Evolutionary conservation across 2,888 invertebrate species (phyloP).

Genomic region (Pseudococcus jackbeardsleyi): DNA sequence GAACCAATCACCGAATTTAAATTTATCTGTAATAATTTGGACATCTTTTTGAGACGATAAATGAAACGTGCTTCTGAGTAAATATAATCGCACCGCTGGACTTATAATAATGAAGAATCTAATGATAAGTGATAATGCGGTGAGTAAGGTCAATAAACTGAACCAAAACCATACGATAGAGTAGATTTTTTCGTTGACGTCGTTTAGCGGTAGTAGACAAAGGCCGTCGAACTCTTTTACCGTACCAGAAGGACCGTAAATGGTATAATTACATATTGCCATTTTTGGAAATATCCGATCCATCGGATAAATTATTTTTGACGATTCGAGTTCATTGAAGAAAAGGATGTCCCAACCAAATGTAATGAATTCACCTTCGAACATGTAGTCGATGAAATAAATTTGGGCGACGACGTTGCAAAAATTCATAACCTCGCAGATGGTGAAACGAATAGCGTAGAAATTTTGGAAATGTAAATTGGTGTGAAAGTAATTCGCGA

Average conservation of each 20-base stretch:
- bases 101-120: no score
- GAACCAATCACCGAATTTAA: no score
- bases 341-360: conserved; percentile 92
- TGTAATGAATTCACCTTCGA: conserved; percentile 93
- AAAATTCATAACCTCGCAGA: conserved; percentile 90
- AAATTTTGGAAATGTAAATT: conserved; percentile 93
- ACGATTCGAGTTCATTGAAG: conserved; percentile 93
- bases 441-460: conserved; percentile 95
- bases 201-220: conserved; percentile 92
- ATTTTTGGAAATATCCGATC: conserved; percentile 94
- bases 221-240: conserved; percentile 82
- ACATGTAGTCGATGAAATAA: conserved; percentile 95
- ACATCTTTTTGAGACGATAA: no score
- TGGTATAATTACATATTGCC: conserved; percentile 96
- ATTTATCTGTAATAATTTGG: no score
- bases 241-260: conserved; percentile 90
- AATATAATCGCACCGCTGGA: no score
- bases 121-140: no score
- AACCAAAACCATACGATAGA: conserved; percentile 98
- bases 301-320: conserved; percentile 93
- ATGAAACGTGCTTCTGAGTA: no score
- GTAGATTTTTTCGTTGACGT: conserved; percentile 96
- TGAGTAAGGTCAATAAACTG: no score
- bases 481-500: no score
- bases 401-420: conserved; percentile 94